These are phyloP conservation scores for Carettochelys insculpta DNA, from an alignment of 2,113 vertebrate genomes.

Conservation along the genomic window DNA sequence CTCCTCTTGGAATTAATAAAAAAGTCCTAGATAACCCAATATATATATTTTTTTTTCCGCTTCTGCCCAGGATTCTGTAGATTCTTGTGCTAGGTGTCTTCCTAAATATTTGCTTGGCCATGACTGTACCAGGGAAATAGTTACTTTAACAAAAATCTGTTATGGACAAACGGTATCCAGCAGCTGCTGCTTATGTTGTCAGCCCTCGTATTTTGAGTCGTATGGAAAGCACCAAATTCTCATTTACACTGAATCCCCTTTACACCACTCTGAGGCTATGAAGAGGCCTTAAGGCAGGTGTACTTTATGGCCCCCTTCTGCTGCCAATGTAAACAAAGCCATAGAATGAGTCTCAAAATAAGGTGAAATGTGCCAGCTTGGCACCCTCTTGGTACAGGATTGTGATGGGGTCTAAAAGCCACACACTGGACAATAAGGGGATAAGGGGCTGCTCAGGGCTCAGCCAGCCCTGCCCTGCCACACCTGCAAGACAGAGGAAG, in stretches of 20 bases:
- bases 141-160: slow-evolving; percentile 37
- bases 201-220: background rate
- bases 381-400: background rate
- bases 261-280: slow-evolving; percentile 2
- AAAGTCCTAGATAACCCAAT: slow-evolving; percentile 37
- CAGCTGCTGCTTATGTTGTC: background rate
- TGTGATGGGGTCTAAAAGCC: background rate
- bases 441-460: background rate
- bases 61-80: background rate
- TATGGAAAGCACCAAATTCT: slow-evolving; percentile 7
- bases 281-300: background rate
- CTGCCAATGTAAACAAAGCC: slow-evolving; percentile 20
- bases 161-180: background rate
- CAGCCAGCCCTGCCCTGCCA: background rate
- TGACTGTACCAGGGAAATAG: slow-evolving; percentile 24
- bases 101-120: slow-evolving; percentile 28
- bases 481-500: background rate
- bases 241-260: background rate
- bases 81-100: slow-evolving; percentile 28
- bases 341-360: slow-evolving; percentile 17
- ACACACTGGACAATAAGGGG: background rate
- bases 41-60: slow-evolving; percentile 17
- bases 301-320: slow-evolving; percentile 17
- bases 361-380: background rate
- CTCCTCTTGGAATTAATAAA: slow-evolving; percentile 37